A percentile compares a stretch with the other conserved stretches of the same genome.
These are phyloP conservation scores for Drosophila maculinotata DNA, from an alignment of 2,888 invertebrate genomes.

Conservation along the genomic window DNA sequence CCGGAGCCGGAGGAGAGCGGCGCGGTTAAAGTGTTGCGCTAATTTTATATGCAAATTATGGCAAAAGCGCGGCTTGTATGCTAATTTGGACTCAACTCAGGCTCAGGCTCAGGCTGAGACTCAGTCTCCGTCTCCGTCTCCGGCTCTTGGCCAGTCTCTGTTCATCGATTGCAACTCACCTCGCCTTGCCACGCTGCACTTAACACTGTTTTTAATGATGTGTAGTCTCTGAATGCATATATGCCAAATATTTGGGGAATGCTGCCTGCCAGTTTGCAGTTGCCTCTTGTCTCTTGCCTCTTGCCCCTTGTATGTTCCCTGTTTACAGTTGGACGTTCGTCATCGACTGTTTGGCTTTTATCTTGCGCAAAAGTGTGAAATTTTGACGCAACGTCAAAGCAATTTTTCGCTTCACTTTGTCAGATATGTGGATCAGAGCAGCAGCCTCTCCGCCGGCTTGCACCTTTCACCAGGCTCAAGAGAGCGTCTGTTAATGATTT, in stretches of 20 bases:
- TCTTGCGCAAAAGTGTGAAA: slow-evolving; percentile 74
- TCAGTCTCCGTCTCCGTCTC: too few species aligned
- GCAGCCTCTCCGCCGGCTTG: slow-evolving; percentile 12
- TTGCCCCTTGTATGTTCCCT: slow-evolving; percentile 3
- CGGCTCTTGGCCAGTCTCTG: background rate
- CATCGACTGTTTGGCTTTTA: slow-evolving; percentile 57
- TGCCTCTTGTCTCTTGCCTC: slow-evolving; percentile 5
- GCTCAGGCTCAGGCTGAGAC: slow-evolving; percentile 1
- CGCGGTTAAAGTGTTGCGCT: slow-evolving; percentile 70
- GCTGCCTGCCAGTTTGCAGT: slow-evolving; percentile 37
- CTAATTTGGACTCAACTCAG: slow-evolving; percentile 61
- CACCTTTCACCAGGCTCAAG: slow-evolving; percentile 66
- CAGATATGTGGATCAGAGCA: slow-evolving; percentile 68
- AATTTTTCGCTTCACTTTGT: slow-evolving; percentile 72
- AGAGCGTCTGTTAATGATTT: slow-evolving; percentile 64
- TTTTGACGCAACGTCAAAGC: slow-evolving; percentile 76
- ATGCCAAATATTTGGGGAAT: slow-evolving; percentile 73
- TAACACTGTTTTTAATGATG: slow-evolving; percentile 74
- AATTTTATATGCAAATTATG: slow-evolving; percentile 81
- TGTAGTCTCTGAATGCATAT: slow-evolving; percentile 52
- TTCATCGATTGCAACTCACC: slow-evolving; percentile 8
- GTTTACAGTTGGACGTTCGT: slow-evolving; percentile 34
- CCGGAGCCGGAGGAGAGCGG: background rate
- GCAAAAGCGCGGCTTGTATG: slow-evolving; percentile 77
- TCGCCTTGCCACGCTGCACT: slow-evolving; percentile 15